Evolutionary conservation across 2,888 invertebrate genomes (phyloP), one percentile per base, ranked within the genome.

Genomic region (Acanthosepion esculentum): DNA sequence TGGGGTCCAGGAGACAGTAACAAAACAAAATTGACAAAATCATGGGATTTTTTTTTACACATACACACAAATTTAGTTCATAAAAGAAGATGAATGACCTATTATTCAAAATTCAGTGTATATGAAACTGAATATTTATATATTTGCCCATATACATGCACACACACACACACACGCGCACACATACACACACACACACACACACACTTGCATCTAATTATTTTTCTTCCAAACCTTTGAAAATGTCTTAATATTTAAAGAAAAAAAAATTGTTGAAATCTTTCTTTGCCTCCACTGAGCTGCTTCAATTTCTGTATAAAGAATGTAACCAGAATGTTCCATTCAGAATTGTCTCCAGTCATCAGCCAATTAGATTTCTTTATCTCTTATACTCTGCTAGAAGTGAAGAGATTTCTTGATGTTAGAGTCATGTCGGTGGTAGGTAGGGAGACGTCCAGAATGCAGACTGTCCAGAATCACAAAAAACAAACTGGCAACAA

Each of bases 401-500:
- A 33, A 78, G 78, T 78, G n/a, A 33, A 33, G n/a, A 33, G n/a
- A 33, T 33, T 78, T 78, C n/a, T 78, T 78, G 78, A 33, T 78
- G n/a, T n/a, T 33, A 78, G 78, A 78, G 33, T 78, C n/a, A 78
- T 78, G 78, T 78, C n/a, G 78, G 12, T 78, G 20, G 78, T 78
- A 15, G 78, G 10, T 78, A 78, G 78, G 78, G 78, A 78, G 78
- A 78, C 78, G 78, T 78, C 78, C 78, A 78, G 78, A 78, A 78
- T 78, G n/a, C 78, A 78, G 78, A 78, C 78, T 78, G 78, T n/a
- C 78, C 78, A 78, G n/a, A 78, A 78, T 78, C 78, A 78, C n/a
- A 78, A 78, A 78, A 78, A 78, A 15, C n/a, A 5, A n/a, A 78
- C 78, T n/a, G 78, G 78, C 78, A 78, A 33, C 78, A 78, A 78